Percentiles rank a stretch among this genome's conserved stretches.
phyloP scores from a whole-genome alignment of 2,797 vertebrate species.

The Babyrousa celebensis region DNA sequence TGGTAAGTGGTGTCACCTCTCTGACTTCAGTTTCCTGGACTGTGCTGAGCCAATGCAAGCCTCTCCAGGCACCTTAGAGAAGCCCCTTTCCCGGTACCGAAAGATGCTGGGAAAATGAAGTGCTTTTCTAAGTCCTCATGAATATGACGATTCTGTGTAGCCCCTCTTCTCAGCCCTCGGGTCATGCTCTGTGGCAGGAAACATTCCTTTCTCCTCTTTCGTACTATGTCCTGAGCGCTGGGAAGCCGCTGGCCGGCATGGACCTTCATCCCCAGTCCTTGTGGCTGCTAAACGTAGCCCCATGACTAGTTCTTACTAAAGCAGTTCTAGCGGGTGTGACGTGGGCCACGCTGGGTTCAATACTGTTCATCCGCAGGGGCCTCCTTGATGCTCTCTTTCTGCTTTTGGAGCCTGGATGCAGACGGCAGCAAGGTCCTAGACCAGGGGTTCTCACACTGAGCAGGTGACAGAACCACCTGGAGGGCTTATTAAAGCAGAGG shows the following conservation, averaged over 20 bases:
- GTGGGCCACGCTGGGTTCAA: accelerated
- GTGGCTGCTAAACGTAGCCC: background rate
- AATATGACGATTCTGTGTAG: background rate
- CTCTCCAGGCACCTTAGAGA: background rate
- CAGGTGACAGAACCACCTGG: background rate
- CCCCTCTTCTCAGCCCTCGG: background rate
- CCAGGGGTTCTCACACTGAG: background rate
- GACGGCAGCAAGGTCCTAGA: background rate
- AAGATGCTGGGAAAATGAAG: background rate
- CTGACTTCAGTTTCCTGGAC: background rate
- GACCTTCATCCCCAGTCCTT: background rate
- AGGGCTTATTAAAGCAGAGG: background rate
- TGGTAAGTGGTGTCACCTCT: background rate
- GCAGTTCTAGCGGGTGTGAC: no score
- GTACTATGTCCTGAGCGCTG: accelerated
- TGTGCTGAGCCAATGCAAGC: background rate
- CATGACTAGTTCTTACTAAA: background rate
- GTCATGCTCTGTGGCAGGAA: background rate
- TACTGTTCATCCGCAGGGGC: background rate
- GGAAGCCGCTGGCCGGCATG: background rate
- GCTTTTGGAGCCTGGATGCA: background rate
- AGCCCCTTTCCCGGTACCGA: background rate
- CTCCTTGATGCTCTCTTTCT: background rate
- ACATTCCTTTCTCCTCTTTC: background rate
- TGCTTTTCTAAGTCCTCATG: background rate